Conservation (phyloP, 2,797 vertebrate species). For the Lutjanus campechanus region DNA sequence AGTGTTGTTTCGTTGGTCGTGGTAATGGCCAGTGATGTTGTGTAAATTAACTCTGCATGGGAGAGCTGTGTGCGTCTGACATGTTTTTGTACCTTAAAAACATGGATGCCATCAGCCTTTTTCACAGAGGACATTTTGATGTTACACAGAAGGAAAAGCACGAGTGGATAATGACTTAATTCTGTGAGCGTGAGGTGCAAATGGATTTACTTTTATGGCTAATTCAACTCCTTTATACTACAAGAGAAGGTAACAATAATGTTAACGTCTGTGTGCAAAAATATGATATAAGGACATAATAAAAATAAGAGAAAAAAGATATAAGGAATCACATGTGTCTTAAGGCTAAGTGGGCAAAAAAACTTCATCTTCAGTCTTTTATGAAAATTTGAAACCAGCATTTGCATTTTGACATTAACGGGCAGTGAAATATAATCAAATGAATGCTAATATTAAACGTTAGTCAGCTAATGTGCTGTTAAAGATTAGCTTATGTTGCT, state of each 20-base stretch:
- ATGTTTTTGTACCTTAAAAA: background rate
- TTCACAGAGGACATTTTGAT: background rate
- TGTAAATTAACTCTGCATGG: background rate
- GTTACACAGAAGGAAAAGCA: background rate
- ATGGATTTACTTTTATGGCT: background rate
- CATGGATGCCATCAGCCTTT: background rate
- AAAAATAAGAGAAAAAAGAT: background rate
- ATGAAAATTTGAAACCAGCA: too few species aligned
- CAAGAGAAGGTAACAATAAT: background rate
- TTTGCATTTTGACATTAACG: too few species aligned
- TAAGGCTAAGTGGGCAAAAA: too few species aligned
- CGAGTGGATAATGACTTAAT: background rate
- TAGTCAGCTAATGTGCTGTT: background rate
- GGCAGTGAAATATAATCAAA: too few species aligned
- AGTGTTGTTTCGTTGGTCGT: background rate
- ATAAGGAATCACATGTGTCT: too few species aligned
- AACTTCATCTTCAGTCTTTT: too few species aligned
- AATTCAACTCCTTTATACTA: background rate
- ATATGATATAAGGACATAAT: too few species aligned
- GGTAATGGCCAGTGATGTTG: background rate
- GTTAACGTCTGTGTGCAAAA: too few species aligned
- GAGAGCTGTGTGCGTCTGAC: background rate
- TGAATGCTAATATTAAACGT: background rate
- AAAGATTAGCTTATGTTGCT: background rate
- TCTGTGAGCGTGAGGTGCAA: background rate